These are phyloP conservation scores for Odontesthes bonariensis DNA, from an alignment of 2,113 vertebrate genomes.

Conservation along the genomic window DNA sequence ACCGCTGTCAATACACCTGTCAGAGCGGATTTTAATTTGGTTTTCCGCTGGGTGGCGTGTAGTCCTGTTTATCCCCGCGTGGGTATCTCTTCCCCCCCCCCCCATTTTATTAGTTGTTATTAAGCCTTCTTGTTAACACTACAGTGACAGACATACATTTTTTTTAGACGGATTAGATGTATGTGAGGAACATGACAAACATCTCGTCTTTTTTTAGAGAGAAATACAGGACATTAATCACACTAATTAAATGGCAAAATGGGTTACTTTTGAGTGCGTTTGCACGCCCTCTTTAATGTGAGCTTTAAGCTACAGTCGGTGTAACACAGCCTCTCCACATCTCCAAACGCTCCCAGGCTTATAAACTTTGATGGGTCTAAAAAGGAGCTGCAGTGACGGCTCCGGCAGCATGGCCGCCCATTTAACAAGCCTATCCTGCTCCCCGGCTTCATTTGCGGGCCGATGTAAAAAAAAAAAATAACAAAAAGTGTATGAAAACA, in stretches of 20 bases:
- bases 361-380: constrained; percentile 48
- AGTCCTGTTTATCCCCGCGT: no score
- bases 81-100: no score
- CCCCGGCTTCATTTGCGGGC: constrained; percentile 13
- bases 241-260: no score
- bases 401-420: constrained; percentile 36
- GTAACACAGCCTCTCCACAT: constrained; percentile 8
- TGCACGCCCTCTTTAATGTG: neutral
- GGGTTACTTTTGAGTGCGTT: neutral
- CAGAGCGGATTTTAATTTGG: constrained; percentile 8
- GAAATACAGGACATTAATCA: no score
- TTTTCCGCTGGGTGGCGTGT: neutral
- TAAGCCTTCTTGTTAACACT: no score
- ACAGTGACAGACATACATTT: no score
- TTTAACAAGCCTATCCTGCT: constrained; percentile 35
- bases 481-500: constrained; percentile 6
- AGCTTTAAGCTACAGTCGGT: neutral
- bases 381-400: constrained; percentile 19
- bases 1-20: constrained; percentile 58
- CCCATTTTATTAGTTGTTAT: no score
- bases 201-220: no score
- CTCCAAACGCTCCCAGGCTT: neutral
- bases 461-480: no score
- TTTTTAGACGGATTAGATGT: no score
- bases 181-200: no score